Evolutionary conservation across 2,888 invertebrate species (phyloP), one percentile per base, ranked within the genome.

Genomic region (Malacosoma neustria): DNA sequence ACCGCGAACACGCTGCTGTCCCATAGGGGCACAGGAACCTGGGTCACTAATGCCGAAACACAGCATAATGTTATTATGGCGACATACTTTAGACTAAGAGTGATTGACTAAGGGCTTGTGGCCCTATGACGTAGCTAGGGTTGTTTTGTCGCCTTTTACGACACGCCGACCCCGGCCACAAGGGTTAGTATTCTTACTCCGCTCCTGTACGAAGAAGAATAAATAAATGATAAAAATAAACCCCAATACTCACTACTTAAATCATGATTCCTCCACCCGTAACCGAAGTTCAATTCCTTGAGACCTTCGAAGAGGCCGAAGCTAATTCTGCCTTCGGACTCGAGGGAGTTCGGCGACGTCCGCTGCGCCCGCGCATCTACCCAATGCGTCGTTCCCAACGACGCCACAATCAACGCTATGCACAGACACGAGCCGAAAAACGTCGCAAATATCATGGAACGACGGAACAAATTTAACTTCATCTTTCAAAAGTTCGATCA

Each of bases 281-380:
- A 93, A 2, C 93, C 94, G 2, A 57, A 48, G 67, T 96, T 93
- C 29, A 97, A 73, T 51, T 91, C 90, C 67, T 95, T 95, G 45
- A 90, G 91, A 0, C 97, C 97, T 56, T 92, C 91, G 61, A 97
- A 95, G 5, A 98, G 87, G 0, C 97, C 97, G 63, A 96, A 94
- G 62, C 92, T 90, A 41, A 96, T 90, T 48, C 89, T 87, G 0
- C 95, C 96, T 36, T 91, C 91, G 32, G 92, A 92, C 40, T 90
- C 89, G 34, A 87, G 71, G 1, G 90, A 89, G 57, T 90, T 92
- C 4, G 5, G 22, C 22, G 89, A 87, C 1, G 89, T 88, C 49
- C 92, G 72, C 49, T 89, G 87, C 3, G 94, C 94, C 34, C 87
- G 87, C 1, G 95, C 93, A 46, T 91, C 91, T 30, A 93, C 89